These are phyloP conservation scores for Phymanthus crucifer DNA, from an alignment of 92 coral and sea anemone species.

Conservation along the genomic window DNA sequence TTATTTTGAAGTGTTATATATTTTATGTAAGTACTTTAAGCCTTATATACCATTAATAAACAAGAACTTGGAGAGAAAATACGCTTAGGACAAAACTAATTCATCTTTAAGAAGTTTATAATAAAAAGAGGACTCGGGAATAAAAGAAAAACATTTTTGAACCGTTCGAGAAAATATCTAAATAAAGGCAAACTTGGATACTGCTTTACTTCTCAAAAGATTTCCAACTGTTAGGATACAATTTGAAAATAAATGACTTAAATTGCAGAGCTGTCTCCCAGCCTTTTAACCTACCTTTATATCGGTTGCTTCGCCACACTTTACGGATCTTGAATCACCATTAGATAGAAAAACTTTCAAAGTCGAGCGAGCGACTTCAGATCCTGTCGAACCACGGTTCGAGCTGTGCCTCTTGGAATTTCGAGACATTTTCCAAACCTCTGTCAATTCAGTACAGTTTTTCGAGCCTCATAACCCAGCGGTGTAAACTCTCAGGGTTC, in stretches of 20 bases:
- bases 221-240: constrained; percentile 30
- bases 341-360: constrained; percentile 91
- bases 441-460: constrained; percentile 6
- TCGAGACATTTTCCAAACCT: constrained; percentile 65
- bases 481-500: constrained; percentile 2
- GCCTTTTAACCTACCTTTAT: constrained; percentile 64
- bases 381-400: constrained; percentile 85
- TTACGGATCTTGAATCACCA: constrained; percentile 94
- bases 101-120: neutral
- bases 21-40: constrained; percentile 3
- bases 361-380: constrained; percentile 88
- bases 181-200: constrained; percentile 12
- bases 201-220: constrained; percentile 22
- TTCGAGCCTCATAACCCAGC: constrained; percentile 27
- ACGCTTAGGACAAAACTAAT: constrained; percentile 13
- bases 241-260: constrained; percentile 18
- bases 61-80: neutral
- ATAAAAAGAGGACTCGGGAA: neutral
- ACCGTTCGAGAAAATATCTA: constrained; percentile 3
- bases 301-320: constrained; percentile 97
- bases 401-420: constrained; percentile 77
- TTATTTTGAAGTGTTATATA: neutral
- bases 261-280: constrained; percentile 8
- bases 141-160: neutral
- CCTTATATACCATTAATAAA: neutral